Evolutionary conservation across 2,113 vertebrate species (phyloP).

Genomic region (Pseudorectes ferrugineus): DNA sequence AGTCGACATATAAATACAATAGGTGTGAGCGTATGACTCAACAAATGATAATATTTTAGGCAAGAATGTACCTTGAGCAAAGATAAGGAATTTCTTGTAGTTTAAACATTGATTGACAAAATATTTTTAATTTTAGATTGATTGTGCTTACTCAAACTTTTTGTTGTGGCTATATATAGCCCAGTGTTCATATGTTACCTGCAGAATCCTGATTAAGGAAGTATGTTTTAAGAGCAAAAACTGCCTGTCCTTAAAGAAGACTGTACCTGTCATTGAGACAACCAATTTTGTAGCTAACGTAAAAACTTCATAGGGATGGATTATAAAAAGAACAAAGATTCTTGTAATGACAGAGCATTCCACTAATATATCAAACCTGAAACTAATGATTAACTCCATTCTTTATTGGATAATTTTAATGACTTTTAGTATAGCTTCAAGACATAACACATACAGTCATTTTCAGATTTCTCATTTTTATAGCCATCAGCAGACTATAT

Average conservation of each 20-base stretch:
- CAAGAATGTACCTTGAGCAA: not conserved
- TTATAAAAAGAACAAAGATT: constrained; percentile 25
- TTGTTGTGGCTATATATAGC: not conserved
- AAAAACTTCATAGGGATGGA: not conserved
- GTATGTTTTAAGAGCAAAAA: not conserved
- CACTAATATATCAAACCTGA: constrained; percentile 39
- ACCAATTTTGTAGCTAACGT: not conserved
- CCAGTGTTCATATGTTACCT: not conserved
- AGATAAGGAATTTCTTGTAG: not conserved
- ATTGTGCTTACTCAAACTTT: not conserved
- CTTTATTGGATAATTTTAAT: constrained; percentile 56
- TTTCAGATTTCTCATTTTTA: constrained; percentile 65
- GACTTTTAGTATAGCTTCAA: constrained; percentile 42
- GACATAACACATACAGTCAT: constrained; percentile 43
- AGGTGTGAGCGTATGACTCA: not conserved
- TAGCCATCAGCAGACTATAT: constrained; percentile 24
- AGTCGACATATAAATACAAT: not conserved
- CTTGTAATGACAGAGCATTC: constrained; percentile 21
- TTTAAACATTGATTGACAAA: not conserved
- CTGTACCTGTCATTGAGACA: not conserved
- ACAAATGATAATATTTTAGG: not conserved
- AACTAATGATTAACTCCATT: constrained; percentile 48
- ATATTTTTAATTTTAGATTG: not conserved
- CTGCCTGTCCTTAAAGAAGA: not conserved
- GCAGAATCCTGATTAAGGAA: not conserved